Base-by-base conservation (phyloP, 2,113 vertebrate species). In the Rhagologus leucostigma region DNA sequence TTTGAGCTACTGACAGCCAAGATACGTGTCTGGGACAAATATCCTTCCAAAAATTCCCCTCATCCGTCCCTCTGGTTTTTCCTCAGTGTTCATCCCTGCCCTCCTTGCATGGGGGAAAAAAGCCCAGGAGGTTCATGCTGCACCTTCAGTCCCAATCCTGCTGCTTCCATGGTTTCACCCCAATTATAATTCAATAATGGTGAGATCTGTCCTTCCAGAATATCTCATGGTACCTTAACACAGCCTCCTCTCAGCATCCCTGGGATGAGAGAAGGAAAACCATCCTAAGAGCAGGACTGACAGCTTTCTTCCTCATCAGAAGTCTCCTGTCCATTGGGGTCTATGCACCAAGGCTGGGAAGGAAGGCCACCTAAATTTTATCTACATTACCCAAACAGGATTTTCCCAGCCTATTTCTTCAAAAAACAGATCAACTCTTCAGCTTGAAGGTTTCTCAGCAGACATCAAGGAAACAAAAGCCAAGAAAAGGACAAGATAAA, bases 261-360 rank as follows among this genome's bases (percentile, higher is more conserved):
- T 24, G 13, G 16, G 33, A 13, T 19, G 21, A 76, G 39, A 24
- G 18, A 18, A 42, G 9, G 10, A 23, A 9, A 84, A 6, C 6
- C 37, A 62, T 15, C 14, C 21, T 32, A 13, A 55, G 62, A 59
- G 13, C 27, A 80, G 12, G 17, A 64, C 14, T 22, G 3, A 4
- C 23, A 19, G 7, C 10, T 32, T 50, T 39, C 39, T 49, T 33
- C 46, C 50, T 59, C 16, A 29, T 18, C 27, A 35, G 19, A 56
- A 46, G 14, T 11, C 57, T 23, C 5, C 0, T 17, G 4, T 11
- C 44, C 29, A 4, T 0, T 44, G n/a, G 27, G 9, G 7, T n/a
- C 56, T 50, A 2, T 4, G 22, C 21, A 79, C 44, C n/a, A 64
- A 63, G 55, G 5, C 53, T 42, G 46, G 53, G 35, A 84, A 49